phyloP scores from a whole-genome alignment of 2,888 invertebrate species.

The Nemotelus pantherinus region DNA sequence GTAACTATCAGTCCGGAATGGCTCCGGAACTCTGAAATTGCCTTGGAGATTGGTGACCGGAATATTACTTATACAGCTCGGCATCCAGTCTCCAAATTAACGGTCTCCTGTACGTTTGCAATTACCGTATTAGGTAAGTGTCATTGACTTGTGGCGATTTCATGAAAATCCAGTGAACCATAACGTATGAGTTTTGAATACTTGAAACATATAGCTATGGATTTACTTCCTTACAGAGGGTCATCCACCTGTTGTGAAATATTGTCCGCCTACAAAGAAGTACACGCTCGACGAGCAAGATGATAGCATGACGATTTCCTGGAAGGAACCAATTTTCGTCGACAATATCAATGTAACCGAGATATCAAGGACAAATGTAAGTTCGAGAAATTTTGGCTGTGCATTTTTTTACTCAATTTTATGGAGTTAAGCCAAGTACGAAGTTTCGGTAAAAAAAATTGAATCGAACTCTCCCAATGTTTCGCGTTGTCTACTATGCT shows the following conservation, averaged over 20 bases:
- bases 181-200: not conserved
- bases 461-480: not conserved
- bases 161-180: not conserved
- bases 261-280: constrained; percentile 63
- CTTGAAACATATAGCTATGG: not conserved
- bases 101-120: constrained; percentile 51
- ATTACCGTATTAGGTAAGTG: constrained; percentile 51
- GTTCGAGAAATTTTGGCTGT: constrained; percentile 27
- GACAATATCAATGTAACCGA: constrained; percentile 66
- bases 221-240: constrained; percentile 58
- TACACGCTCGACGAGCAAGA: constrained; percentile 50
- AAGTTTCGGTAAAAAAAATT: not conserved
- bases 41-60: constrained; percentile 65
- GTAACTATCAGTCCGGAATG: constrained; percentile 66
- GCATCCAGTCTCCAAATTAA: constrained; percentile 65
- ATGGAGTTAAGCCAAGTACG: not conserved
- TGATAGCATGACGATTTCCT: constrained; percentile 58
- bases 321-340: constrained; percentile 66
- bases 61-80: constrained; percentile 66
- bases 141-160: not conserved
- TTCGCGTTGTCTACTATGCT: too few relatives aligned
- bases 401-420: not conserved
- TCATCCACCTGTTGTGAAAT: constrained; percentile 65
- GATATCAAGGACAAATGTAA: constrained; percentile 64
- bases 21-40: constrained; percentile 66